These are phyloP conservation scores for Notarius quadriscutis DNA, from an alignment of 2,113 vertebrate species.

Conservation along the genomic window DNA sequence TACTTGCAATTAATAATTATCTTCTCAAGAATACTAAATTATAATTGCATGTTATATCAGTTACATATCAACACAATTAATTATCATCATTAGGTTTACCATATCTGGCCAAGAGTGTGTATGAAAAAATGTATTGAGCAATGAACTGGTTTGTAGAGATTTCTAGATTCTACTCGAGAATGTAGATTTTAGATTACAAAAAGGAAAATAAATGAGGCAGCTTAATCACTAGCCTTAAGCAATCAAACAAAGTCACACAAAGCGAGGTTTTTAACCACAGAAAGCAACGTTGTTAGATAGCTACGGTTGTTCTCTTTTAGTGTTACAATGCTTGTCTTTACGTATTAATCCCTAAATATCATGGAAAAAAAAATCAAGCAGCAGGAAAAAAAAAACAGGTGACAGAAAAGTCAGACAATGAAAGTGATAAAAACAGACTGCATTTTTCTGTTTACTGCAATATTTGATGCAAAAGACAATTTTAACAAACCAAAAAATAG, in stretches of 20 bases:
- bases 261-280: no score
- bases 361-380: neutral
- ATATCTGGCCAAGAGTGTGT: neutral
- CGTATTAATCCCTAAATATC: neutral
- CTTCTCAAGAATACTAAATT: neutral
- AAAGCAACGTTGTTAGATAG: neutral
- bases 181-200: neutral
- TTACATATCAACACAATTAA: neutral
- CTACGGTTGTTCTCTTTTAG: neutral
- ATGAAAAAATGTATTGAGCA: neutral
- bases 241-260: neutral
- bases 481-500: neutral
- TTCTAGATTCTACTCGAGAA: neutral
- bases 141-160: neutral
- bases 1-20: slow-evolving; percentile 2
- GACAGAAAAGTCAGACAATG: neutral
- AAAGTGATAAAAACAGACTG: neutral
- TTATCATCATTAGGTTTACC: neutral
- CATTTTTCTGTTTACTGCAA: neutral
- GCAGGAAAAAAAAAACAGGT: neutral
- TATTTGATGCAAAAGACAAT: neutral
- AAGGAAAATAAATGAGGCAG: neutral
- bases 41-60: neutral
- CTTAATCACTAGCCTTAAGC: neutral
- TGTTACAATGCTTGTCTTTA: neutral